Base-by-base conservation (phyloP, 30 jellyfish, hydroid and myxozoan species). In the Mastigias papua region DNA sequence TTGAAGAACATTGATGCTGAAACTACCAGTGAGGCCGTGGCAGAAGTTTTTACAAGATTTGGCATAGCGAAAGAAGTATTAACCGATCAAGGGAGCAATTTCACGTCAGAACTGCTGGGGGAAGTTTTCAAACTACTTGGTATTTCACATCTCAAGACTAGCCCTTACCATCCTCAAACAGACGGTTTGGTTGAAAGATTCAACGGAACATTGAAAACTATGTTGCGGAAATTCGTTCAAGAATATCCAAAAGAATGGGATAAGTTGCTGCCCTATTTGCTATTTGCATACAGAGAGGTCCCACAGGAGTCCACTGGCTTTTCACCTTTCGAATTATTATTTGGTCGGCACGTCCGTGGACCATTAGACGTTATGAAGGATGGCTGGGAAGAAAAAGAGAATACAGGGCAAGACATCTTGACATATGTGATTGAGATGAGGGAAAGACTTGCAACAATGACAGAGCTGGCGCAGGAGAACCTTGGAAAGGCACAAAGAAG, bases 321-420 rank as follows among this genome's bases (percentile, higher is more conserved):
- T 46, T 46, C 92, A 25, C 92, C 92, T 0, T 82, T 82, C 48
- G 92, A 82, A 78, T 42, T 82, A 49, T 49, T 82, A 42, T 82
- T 66, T 42, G 87, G 86, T 10, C 63, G 92, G 27, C 29, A 69
- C 19, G 90, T 79, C 21, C 17, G 84, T 28, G 90, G 84, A 25
- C 90, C 84, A 25, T 20, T 80, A 80, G 27, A 25, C 46, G 49
- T 73, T 16, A 71, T 73, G 37, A 73, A 48, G 34, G 77, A 73
- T 13, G 22, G 28, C 29, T 73, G 86, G 86, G 48, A 29, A 28
- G 27, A 35, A 31, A 35, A 73, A 30, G 86, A 73, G 28, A 34
- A 25, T 4, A 76, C 9, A 20, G 73, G 46, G 2, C 23, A 73
- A 69, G 48, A 35, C 76, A 46, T 21, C 30, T 8, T 27, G 19